These are phyloP conservation scores for Drosophila subpulchrella DNA, from an alignment of 1,140 invertebrate species.

Conservation along the genomic window DNA sequence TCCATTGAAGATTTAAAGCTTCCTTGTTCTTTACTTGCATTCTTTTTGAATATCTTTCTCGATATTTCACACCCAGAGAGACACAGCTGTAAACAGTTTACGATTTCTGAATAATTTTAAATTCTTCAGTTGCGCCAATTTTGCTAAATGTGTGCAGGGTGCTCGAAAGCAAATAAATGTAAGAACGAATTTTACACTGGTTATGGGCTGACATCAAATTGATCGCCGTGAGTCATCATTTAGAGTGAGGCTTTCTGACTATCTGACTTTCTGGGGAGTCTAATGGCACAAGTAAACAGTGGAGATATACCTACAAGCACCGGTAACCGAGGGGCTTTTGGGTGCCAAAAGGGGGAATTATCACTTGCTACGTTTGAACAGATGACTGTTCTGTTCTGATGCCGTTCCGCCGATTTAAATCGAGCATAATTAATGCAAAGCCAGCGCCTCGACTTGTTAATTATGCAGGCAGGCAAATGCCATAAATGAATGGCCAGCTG, in stretches of 20 bases:
- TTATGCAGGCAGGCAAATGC: constrained; percentile 57
- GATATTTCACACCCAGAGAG: background rate
- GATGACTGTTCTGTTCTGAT: constrained; percentile 21
- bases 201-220: constrained; percentile 2
- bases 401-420: constrained; percentile 21
- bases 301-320: background rate
- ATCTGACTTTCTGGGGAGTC: constrained; percentile 6
- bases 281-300: constrained; percentile 53
- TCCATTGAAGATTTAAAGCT: too few species aligned
- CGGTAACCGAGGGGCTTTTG: constrained; percentile 6
- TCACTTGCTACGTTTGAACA: constrained; percentile 33
- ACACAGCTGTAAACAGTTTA: constrained; percentile 14
- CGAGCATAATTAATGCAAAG: constrained; percentile 48
- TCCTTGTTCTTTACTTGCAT: too few species aligned
- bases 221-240: constrained; percentile 42
- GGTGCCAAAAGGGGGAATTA: constrained; percentile 58
- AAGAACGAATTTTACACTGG: constrained; percentile 7
- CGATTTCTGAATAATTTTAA: constrained; percentile 12
- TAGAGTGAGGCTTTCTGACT: constrained; percentile 12
- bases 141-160: constrained; percentile 5
- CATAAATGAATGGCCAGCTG: constrained; percentile 42
- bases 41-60: background rate
- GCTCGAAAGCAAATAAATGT: constrained; percentile 12
- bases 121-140: constrained; percentile 1
- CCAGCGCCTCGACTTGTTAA: constrained; percentile 46